Percentiles rank a stretch among this genome's conserved stretches.
phyloP scores from a whole-genome alignment of 1,140 invertebrate genomes.

The Lethrus apterus region DNA sequence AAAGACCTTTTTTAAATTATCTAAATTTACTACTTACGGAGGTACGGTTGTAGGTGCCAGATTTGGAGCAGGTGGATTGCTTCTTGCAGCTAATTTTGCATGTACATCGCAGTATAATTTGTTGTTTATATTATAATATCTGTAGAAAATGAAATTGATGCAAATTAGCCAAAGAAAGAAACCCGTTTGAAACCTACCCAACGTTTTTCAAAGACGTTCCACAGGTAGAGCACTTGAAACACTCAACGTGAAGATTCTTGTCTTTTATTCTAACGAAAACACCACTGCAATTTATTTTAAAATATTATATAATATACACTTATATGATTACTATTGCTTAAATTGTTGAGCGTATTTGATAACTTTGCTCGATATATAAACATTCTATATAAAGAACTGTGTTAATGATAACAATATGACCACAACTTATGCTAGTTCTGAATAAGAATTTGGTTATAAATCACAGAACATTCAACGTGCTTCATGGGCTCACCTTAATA shows the following conservation, averaged over 20 bases:
- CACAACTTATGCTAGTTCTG: no score
- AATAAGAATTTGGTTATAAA: no score
- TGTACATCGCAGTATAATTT: constrained; percentile 96
- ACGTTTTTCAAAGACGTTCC: constrained; percentile 92
- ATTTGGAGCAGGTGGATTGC: constrained; percentile 68
- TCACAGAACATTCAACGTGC: no score
- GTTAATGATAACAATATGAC: no score
- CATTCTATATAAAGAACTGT: no score
- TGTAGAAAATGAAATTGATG: constrained; percentile 20
- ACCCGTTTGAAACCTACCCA: no score
- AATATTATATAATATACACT: no score
- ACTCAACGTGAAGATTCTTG: constrained; percentile 92
- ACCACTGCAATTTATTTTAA: constrained; percentile 55
- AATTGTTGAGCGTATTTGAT: no score
- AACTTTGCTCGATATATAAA: no score
- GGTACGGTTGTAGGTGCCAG: constrained; percentile 71
- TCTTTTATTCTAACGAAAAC: constrained; percentile 95
- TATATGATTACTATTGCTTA: no score
- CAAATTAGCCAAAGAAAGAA: background rate
- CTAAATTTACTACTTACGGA: constrained; percentile 56
- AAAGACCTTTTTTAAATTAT: no score
- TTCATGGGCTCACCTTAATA: no score
- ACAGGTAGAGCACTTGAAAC: constrained; percentile 94
- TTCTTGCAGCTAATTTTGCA: constrained; percentile 79
- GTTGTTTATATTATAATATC: constrained; percentile 89